phyloP scores from a whole-genome alignment of 2,888 invertebrate species.

The Agrilus cyanescens region DNA sequence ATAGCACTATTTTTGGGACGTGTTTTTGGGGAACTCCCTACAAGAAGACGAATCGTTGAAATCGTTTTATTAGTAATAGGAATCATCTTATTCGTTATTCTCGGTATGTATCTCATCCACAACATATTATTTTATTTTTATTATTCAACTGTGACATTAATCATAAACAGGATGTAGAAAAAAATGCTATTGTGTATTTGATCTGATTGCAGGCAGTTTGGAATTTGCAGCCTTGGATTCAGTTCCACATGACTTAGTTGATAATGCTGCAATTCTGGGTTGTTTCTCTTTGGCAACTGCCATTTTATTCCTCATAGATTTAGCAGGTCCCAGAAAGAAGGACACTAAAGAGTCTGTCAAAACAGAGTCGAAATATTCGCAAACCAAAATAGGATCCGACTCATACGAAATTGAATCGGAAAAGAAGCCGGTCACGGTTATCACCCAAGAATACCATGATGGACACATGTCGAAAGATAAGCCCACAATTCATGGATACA shows the following conservation, averaged over 20 bases:
- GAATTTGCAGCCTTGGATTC: conserved; percentile 60
- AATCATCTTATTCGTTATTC: conserved; percentile 52
- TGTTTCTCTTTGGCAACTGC: conserved; percentile 54
- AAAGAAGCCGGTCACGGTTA: neutral
- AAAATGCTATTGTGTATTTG: neutral
- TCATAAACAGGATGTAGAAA: neutral
- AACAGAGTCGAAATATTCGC: conserved; percentile 2
- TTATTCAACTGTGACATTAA: neutral
- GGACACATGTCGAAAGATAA: no score
- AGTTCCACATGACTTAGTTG: conserved; percentile 52
- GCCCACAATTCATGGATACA: neutral
- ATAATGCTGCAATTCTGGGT: conserved; percentile 61
- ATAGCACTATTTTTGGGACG: conserved; percentile 54
- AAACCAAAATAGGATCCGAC: conserved; percentile 8
- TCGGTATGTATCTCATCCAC: conserved; percentile 37
- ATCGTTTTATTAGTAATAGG: conserved; percentile 59
- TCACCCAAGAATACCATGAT: no score
- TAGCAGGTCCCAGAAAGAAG: conserved; percentile 46
- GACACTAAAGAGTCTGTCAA: conserved; percentile 13
- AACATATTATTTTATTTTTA: neutral
- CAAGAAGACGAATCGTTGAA: conserved; percentile 50
- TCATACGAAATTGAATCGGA: conserved; percentile 8
- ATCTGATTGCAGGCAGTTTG: conserved; percentile 43
- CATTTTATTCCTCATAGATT: conserved; percentile 54
- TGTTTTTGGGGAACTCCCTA: conserved; percentile 52